Evolutionary conservation across 1,140 invertebrate species (phyloP).

Genomic region (Armadillidium nasatum): DNA sequence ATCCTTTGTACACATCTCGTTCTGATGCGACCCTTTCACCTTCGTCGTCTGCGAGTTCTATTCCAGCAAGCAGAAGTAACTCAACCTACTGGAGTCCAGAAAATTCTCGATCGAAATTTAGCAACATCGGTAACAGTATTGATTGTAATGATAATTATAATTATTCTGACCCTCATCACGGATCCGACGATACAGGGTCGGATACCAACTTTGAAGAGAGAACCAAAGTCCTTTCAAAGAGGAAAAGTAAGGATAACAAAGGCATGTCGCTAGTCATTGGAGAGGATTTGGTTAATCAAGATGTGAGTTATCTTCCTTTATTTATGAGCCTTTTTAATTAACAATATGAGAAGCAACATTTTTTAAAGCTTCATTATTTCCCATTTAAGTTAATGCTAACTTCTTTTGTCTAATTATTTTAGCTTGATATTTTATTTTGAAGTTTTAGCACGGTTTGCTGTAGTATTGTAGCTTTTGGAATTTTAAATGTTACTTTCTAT

Average conservation of each 20-base stretch:
- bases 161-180: not conserved
- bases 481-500: too few species aligned
- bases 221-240: slow-evolving; percentile 28
- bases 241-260: slow-evolving; percentile 26
- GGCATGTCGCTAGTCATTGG: slow-evolving; percentile 40
- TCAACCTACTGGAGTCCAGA: slow-evolving; percentile 28
- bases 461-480: too few species aligned
- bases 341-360: too few species aligned
- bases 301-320: slow-evolving; percentile 18
- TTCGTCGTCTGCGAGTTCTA: slow-evolving; percentile 28
- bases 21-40: slow-evolving; percentile 29
- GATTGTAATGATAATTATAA: not conserved
- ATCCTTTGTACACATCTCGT: slow-evolving; percentile 24
- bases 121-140: not conserved
- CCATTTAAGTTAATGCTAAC: too few species aligned
- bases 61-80: slow-evolving; percentile 15
- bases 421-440: too few species aligned
- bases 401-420: too few species aligned
- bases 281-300: slow-evolving; percentile 45
- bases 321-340: too few species aligned
- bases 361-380: too few species aligned
- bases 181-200: not conserved
- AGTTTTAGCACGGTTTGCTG: too few species aligned
- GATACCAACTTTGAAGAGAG: slow-evolving; percentile 18
- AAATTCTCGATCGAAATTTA: not conserved